Evolutionary conservation across 2,113 vertebrate genomes (phyloP), one percentile per base, ranked within the genome.

Genomic region (Scopus umbretta): DNA sequence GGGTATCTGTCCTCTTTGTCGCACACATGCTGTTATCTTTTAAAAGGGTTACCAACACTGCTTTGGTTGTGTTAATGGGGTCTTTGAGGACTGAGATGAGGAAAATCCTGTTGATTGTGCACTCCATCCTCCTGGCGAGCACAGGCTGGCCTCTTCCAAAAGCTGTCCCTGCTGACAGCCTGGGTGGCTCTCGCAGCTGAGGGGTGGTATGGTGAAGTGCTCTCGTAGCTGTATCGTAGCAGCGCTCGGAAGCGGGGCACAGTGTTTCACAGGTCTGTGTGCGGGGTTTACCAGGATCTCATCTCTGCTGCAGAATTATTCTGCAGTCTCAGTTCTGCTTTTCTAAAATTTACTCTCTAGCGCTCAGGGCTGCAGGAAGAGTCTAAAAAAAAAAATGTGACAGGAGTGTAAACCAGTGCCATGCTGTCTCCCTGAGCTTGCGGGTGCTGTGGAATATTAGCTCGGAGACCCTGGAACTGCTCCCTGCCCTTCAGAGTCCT

Each of bases 211-310:
- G 23, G 21, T 10, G 2, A 43, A 14, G 21, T 16, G 12, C 67
- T 67, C 49, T 65, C 49, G 26, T 34, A n/a, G 45, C 52, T 25
- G 19, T 30, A 3, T 17, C 65, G 49, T 14, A 78, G 63, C 30
- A 32, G 53, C 1, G 2, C 38, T 40, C 43, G 16, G 59, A 25
- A 42, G 29, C 0, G 0, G 38, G 23, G 55, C 66, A 13, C 19
- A 0, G 58, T 6, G 10, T 56, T 66, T 20, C 21, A 5, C 50
- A 43, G n/a, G 5, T 27, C 49, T 59, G 20, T 0, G 0, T 22
- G 20, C 30, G 5, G 29, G 42, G 5, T 38, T 67, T 68, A 14
- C 38, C 17, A 9, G 38, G 38, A 21, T 65, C 76, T 89, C 1
- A 0, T 26, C 53, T 47, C 38, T 0, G 3, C 27, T 59, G 65